Base-by-base conservation (phyloP, 2,113 vertebrate genomes). In the Zingel zingel region DNA sequence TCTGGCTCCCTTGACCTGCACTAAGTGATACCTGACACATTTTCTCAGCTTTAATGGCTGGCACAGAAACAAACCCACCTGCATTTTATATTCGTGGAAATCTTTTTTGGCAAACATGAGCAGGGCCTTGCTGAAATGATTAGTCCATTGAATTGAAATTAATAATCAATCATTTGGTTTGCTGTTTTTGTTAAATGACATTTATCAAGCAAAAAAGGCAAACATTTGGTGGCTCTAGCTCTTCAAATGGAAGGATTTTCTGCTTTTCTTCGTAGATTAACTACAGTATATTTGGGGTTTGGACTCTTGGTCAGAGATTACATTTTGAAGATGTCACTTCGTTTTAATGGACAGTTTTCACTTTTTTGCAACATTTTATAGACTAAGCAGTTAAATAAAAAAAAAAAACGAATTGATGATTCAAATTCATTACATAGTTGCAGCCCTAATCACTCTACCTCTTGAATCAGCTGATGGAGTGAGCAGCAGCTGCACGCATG, bases 1-100 rank as follows among this genome's bases (percentile, higher is more conserved):
- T 91, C 81, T 63, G 16, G 58, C 59, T 84, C 69, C 51, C 7
- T 9, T 59, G 75, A 82, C 65, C 76, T 14, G 23, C 12, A 47
- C 65, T 69, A 58, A 80, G 47, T 33, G 25, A 72, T 63, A 70
- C 72, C 71, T 73, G 71, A 33, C 51, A 61, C 64, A 43, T 77
- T 63, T 43, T 56, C 53, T 58, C 25, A 51, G 61, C 63, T 62
- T 0, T 54, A 67, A 56, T n/a, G 71, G n/a, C 64, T 25, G 36
- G 14, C 19, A 27, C 64, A 50, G 68, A 47, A 61, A 75, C 9
- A 72, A 48, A 47, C 30, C 14, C 33, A 30, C 23, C 67, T 47
- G 43, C 11, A 36, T 58, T 84, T 56, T 67, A 36, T 57, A 7
- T 39, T 58, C 0, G 1, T 1, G 1, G 8, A 23, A 27, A 30